These are phyloP conservation scores for Epinotia bilunana DNA, from an alignment of 2,888 invertebrate genomes.

Conservation along the genomic window DNA sequence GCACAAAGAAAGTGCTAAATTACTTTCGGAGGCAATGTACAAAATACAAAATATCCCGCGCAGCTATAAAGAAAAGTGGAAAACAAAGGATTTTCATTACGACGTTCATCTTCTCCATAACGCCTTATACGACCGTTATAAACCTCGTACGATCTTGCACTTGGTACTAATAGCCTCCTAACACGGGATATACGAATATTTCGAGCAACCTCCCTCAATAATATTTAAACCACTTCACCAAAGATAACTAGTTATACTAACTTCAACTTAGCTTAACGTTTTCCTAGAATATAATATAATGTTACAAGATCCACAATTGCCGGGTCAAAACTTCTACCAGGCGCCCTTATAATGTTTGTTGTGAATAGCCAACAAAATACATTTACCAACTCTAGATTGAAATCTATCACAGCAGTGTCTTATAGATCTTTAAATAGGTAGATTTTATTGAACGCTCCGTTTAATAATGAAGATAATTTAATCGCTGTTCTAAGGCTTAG, in stretches of 20 bases:
- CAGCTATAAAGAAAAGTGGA: slow-evolving; percentile 41
- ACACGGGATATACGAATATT: slow-evolving; percentile 38
- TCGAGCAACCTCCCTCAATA: slow-evolving; percentile 10
- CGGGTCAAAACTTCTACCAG: not conserved
- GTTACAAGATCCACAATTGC: not conserved
- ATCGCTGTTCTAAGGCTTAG: slow-evolving; percentile 24
- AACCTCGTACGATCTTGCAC: slow-evolving; percentile 40
- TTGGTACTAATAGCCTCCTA: slow-evolving; percentile 36
- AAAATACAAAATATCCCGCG: slow-evolving; percentile 33
- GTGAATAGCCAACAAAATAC: slow-evolving; percentile 22
- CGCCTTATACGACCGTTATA: slow-evolving; percentile 40
- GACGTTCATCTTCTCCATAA: slow-evolving; percentile 43
- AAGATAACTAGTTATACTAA: not conserved
- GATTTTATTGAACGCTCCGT: slow-evolving; percentile 31
- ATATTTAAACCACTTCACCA: slow-evolving; percentile 1
- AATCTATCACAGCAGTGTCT: slow-evolving; percentile 4
- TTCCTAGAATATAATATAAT: slow-evolving; percentile 1
- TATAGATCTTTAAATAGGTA: slow-evolving; percentile 19
- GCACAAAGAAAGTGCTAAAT: slow-evolving; percentile 26
- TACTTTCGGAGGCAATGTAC: slow-evolving; percentile 22
- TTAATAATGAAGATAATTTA: slow-evolving; percentile 38
- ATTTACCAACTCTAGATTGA: slow-evolving; percentile 22
- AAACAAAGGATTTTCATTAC: slow-evolving; percentile 45
- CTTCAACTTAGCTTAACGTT: not conserved
- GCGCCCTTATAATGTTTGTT: slow-evolving; percentile 16